These are phyloP conservation scores for Ichneumon xanthorius DNA, from an alignment of 2,888 invertebrate genomes.

Conservation along the genomic window DNA sequence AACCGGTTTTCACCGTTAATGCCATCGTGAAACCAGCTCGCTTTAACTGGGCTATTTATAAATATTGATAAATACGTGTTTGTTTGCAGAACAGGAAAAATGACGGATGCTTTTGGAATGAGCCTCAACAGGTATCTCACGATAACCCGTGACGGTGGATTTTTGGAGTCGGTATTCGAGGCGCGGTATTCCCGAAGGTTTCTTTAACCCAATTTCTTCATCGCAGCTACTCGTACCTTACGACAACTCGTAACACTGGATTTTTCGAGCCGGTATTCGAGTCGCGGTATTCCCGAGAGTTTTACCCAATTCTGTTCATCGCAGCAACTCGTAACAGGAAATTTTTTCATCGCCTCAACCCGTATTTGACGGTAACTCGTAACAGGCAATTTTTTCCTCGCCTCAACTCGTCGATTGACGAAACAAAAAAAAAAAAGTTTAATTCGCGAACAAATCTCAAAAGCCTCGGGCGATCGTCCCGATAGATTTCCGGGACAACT, in stretches of 20 bases:
- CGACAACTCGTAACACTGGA: too few species aligned
- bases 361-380: too few species aligned
- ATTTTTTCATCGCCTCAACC: too few species aligned
- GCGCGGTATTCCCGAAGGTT: neutral
- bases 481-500: conserved; percentile 29
- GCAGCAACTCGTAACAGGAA: too few species aligned
- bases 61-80: conserved; percentile 47
- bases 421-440: neutral
- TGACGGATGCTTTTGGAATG: neutral
- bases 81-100: conserved; percentile 10
- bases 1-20: conserved; percentile 66
- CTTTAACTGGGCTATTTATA: conserved; percentile 54
- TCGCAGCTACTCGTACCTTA: too few species aligned
- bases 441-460: neutral
- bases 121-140: neutral
- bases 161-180: neutral
- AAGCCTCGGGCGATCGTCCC: neutral
- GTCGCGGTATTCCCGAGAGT: too few species aligned
- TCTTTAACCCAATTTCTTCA: neutral
- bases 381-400: too few species aligned
- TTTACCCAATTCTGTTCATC: too few species aligned
- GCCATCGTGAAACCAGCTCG: conserved; percentile 35
- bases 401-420: neutral
- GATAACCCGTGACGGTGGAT: neutral
- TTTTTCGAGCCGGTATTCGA: too few species aligned